These are phyloP conservation scores for Pseudococcus viburni DNA, from an alignment of 2,888 invertebrate species.

Conservation along the genomic window DNA sequence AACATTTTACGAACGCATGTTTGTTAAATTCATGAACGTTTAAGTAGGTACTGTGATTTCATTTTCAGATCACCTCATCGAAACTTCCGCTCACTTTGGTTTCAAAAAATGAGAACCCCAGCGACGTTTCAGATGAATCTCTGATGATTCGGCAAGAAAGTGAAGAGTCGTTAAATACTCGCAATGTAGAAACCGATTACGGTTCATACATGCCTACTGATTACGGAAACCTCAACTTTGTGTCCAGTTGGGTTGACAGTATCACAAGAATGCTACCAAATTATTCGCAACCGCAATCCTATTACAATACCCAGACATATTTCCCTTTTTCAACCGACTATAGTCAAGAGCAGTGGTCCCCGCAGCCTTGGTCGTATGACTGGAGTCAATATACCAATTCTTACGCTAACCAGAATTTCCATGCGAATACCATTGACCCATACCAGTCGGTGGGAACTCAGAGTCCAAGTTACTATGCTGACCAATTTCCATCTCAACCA, in stretches of 20 bases:
- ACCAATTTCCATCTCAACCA: background rate
- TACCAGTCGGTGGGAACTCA: background rate
- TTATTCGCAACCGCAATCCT: background rate
- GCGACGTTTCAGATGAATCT: background rate
- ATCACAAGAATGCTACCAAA: background rate
- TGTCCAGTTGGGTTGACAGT: background rate
- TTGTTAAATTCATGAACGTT: background rate
- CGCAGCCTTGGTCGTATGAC: background rate
- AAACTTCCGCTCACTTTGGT: background rate
- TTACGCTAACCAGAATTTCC: background rate
- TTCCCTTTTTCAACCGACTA: background rate
- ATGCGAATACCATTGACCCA: background rate
- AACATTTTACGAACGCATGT: background rate
- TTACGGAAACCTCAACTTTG: background rate
- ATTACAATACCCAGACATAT: background rate
- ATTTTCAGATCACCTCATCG: background rate
- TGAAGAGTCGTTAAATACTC: background rate
- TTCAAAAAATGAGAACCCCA: background rate
- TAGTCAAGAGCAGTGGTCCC: background rate
- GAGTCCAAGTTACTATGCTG: background rate
- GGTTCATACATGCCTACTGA: background rate
- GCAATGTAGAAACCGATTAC: background rate
- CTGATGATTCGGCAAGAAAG: background rate
- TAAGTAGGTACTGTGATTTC: background rate
- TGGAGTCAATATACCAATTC: background rate